These are phyloP conservation scores for Tragelaphus oryx DNA, from an alignment of 2,797 vertebrate species.

Conservation along the genomic window DNA sequence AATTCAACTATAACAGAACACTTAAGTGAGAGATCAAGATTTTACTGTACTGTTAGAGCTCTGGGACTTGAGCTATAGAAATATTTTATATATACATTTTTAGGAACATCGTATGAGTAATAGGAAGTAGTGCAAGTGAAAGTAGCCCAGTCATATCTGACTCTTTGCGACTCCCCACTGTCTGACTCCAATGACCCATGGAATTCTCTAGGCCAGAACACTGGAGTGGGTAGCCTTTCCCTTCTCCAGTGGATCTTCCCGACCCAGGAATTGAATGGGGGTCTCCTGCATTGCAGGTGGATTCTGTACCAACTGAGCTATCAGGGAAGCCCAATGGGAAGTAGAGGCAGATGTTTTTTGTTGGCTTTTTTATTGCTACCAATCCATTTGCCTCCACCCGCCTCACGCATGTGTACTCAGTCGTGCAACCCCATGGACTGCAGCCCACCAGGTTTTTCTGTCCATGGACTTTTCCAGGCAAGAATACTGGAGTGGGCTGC, in stretches of 20 bases:
- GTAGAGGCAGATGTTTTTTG: neutral
- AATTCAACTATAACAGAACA: conserved; percentile 16
- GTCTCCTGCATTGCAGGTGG: neutral
- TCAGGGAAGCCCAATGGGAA: neutral
- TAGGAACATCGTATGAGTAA: neutral
- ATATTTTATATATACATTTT: neutral
- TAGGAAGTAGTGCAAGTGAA: neutral
- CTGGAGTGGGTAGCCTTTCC: neutral
- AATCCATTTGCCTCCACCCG: neutral
- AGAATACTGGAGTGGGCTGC: neutral
- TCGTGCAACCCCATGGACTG: neutral
- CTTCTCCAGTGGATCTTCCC: neutral
- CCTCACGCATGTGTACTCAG: neutral
- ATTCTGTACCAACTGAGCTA: neutral
- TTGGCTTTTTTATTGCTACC: neutral
- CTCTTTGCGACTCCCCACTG: neutral
- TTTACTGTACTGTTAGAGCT: neutral
- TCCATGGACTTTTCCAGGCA: neutral
- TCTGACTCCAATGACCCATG: neutral
- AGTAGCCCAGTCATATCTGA: neutral
- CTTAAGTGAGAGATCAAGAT: neutral
- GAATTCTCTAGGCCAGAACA: neutral
- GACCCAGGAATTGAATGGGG: neutral
- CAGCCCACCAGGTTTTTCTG: neutral
- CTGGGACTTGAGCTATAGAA: neutral